Evolutionary conservation across 2,113 vertebrate genomes (phyloP), one percentile per base, ranked within the genome.

Genomic region (Lamprotornis superbus): DNA sequence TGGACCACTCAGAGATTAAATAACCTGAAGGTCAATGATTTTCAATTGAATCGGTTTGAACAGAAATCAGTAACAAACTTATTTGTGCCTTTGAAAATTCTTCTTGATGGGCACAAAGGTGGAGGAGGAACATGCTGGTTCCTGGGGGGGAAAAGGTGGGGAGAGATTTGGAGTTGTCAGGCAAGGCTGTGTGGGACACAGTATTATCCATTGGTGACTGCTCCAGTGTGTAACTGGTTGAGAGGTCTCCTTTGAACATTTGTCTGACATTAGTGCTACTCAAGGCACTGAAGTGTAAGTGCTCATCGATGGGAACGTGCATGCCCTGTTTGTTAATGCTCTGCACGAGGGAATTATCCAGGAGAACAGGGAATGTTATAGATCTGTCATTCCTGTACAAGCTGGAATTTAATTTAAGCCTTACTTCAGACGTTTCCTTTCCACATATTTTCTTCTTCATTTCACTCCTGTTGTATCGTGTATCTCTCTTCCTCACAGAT

Each of bases 321-420:
- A 94, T 92, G 94, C 83, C 92, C 90, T 93, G 93, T 94, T 95
- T 93, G 92, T 82, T 94, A 95, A 93, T 92, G 94, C 67, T 76
- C 69, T 39, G 73, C 93, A 93, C 69, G 31, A 71, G 88, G 91
- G 95, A 96, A 83, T 96, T 92, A 90, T 60, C 86, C 2, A 1
- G 80, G 88, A 93, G 92, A 94, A 90, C 2, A 53, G 85, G 88
- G 94, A 93, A 95, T 27, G 55, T 39, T 93, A 93, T 14, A 92
- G 94, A 90, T 93, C 83, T 95, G 94, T 90, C 96, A 93, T 71
- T 93, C 37, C 2, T 53, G 75, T 15, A 92, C 3, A 25, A 89
- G 88, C 83, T 89, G 68, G 76, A 89, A 95, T 92, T 96, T 90
- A 95, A 96, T 96, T 96, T 90, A 56, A 87, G 93, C 90, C 95